Base-by-base conservation (phyloP, 2,888 invertebrate species). In the Papilio demoleus region DNA sequence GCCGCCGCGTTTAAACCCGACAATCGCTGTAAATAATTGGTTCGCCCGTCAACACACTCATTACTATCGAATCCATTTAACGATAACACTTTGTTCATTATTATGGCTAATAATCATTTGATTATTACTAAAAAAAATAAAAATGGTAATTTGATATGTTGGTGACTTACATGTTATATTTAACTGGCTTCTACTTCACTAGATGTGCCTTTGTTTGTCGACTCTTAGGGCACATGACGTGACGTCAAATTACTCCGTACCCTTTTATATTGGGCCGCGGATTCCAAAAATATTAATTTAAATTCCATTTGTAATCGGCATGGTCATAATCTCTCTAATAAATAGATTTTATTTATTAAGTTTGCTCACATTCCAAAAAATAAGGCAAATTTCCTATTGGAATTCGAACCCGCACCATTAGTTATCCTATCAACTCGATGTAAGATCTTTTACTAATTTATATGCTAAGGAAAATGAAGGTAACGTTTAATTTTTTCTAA, bases 11-110 rank as follows among this genome's bases (percentile, higher is more conserved):
- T 59, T 60, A 40, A 60, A 60, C 22, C 38, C 60, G 53, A 56
- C 31, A 60, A 60, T 40, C 60, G 38, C 60, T 60, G 31, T 56
- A 60, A 60, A 60, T 60, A 40, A 60, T 60, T 38, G 40, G 38
- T 40, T 17, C 40, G 40, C 24, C 60, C 24, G 60, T 60, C 60
- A 60, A 60, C 60, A 60, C 36, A 59, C 38, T 38, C 60, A 40
- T 38, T 60, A 40, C 60, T 60, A 60, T 60, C 53, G 31, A 56
- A 56, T 56, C n/a, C 31, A 56, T 56, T 56, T 17, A 56, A 56
- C 31, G 53, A 56, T 56, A 56, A 27, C 27, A 27, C 31, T 53
- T 53, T 56, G 31, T 56, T 31, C 31, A 56, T 56, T 31, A 56
- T 31, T 56, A 27, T 56, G 31, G 53, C 31, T 56, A 56, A 56